phyloP scores from a whole-genome alignment of 2,113 vertebrate genomes.

The Atherinomorus stipes region DNA sequence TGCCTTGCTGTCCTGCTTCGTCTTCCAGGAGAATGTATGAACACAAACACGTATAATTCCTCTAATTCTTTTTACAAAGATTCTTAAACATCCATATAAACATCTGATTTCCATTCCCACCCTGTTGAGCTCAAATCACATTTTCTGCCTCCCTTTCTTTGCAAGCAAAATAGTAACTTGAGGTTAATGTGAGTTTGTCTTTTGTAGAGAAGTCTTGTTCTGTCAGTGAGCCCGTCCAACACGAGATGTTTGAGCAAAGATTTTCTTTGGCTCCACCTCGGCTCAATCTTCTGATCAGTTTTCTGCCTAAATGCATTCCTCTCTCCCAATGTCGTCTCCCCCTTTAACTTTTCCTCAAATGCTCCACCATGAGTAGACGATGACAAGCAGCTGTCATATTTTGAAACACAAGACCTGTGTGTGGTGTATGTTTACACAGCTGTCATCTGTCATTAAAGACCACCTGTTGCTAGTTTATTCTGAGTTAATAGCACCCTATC shows the following conservation, averaged over 20 bases:
- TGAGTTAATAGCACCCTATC: not conserved
- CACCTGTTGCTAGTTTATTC: constrained; percentile 36
- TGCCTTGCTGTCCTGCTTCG: constrained; percentile 95
- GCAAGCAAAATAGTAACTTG: constrained; percentile 45
- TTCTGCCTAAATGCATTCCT: not conserved
- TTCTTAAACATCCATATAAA: not conserved
- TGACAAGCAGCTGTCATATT: constrained; percentile 24
- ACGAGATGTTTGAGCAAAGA: constrained; percentile 24
- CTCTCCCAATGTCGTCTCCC: not conserved
- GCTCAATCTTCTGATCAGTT: not conserved
- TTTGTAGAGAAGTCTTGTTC: constrained; percentile 36
- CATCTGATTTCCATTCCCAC: constrained; percentile 18
- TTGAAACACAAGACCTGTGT: not conserved
- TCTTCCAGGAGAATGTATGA: constrained; percentile 96
- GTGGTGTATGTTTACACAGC: constrained; percentile 6
- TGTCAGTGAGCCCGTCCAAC: constrained; percentile 20
- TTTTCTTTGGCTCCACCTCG: constrained; percentile 34
- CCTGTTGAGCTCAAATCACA: not conserved
- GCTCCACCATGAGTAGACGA: not conserved
- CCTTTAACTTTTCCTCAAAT: not conserved
- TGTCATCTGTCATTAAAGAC: constrained; percentile 18
- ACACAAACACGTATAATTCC: constrained; percentile 1
- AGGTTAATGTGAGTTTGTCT: constrained; percentile 37
- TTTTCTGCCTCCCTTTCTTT: constrained; percentile 9
- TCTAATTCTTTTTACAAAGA: constrained; percentile 4